phyloP scores from a whole-genome alignment of 2,888 invertebrate species.

The Tillus elongatus region DNA sequence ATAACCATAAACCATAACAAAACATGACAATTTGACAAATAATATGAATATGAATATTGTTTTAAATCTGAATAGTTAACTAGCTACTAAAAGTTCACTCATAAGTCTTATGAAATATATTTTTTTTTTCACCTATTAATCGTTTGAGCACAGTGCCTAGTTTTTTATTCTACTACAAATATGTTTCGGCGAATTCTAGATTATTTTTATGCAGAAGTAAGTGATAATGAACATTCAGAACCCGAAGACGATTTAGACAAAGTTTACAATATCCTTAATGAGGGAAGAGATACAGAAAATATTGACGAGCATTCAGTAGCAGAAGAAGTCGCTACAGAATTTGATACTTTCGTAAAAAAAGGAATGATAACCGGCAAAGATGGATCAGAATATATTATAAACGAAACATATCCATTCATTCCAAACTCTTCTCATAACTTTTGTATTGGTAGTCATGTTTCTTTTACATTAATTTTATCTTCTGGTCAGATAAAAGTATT shows the following conservation, averaged over 20 bases:
- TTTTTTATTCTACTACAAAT: too few species aligned
- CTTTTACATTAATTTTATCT: conserved; percentile 30
- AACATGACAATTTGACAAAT: too few species aligned
- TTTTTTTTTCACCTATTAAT: too few species aligned
- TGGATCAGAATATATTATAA: conserved; percentile 48
- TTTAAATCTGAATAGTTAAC: too few species aligned
- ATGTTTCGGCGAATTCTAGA: conserved; percentile 21
- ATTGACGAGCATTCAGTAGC: conserved; percentile 9
- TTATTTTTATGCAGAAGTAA: conserved; percentile 16
- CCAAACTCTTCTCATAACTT: conserved; percentile 34
- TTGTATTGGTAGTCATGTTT: conserved; percentile 50
- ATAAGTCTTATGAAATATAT: too few species aligned
- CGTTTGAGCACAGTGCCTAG: too few species aligned
- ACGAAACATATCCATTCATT: conserved; percentile 50
- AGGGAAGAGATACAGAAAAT: conserved; percentile 5
- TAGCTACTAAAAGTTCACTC: too few species aligned
- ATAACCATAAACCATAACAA: too few species aligned
- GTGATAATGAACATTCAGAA: conserved; percentile 4
- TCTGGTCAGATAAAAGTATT: conserved; percentile 40
- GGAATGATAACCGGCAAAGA: conserved; percentile 55
- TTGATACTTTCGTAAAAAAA: conserved; percentile 30
- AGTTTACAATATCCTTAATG: conserved; percentile 8
- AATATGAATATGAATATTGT: too few species aligned
- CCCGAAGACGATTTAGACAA: conserved; percentile 11
- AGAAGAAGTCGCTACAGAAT: too few species aligned